Percentiles rank a stretch among this genome's conserved stretches.
phyloP scores from a whole-genome alignment of 2,888 invertebrate genomes.

The Dioctria linearis region DNA sequence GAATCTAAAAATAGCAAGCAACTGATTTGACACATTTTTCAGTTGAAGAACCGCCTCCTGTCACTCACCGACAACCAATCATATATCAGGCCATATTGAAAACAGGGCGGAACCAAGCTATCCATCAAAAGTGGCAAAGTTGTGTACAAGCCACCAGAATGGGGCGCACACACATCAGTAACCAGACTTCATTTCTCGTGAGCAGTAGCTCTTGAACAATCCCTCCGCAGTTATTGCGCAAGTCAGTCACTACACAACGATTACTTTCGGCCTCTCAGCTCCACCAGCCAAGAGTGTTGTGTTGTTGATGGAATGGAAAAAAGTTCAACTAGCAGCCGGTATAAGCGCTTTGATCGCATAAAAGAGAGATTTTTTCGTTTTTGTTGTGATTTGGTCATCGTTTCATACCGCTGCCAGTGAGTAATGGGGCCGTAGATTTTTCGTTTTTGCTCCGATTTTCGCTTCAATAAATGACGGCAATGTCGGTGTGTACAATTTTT shows the following conservation, averaged over 20 bases:
- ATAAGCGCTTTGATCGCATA: slow-evolving; percentile 61
- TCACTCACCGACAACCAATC: slow-evolving; percentile 62
- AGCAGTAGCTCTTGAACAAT: background rate
- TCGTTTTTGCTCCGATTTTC: slow-evolving; percentile 33
- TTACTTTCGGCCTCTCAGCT: too few species aligned
- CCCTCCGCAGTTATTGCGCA: slow-evolving; percentile 29
- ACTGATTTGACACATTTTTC: slow-evolving; percentile 42
- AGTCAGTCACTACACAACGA: background rate
- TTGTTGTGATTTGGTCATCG: slow-evolving; percentile 22
- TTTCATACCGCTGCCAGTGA: slow-evolving; percentile 4
- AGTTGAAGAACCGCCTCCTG: slow-evolving; percentile 61
- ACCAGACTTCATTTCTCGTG: slow-evolving; percentile 6
- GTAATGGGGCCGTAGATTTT: slow-evolving; percentile 22
- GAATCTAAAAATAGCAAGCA: slow-evolving; percentile 50
- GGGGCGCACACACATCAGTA: slow-evolving; percentile 11
- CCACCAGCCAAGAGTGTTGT: too few species aligned
- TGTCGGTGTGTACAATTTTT: slow-evolving; percentile 28
- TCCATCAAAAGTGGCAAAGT: slow-evolving; percentile 52
- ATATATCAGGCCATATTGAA: slow-evolving; percentile 66
- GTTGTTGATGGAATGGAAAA: background rate
- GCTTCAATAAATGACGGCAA: slow-evolving; percentile 24
- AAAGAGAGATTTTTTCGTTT: slow-evolving; percentile 33
- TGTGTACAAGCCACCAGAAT: background rate
- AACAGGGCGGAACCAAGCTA: slow-evolving; percentile 63
- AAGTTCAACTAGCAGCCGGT: slow-evolving; percentile 62